Conservation (phyloP, 2,797 vertebrate species). For the Acanthurus tractus region DNA sequence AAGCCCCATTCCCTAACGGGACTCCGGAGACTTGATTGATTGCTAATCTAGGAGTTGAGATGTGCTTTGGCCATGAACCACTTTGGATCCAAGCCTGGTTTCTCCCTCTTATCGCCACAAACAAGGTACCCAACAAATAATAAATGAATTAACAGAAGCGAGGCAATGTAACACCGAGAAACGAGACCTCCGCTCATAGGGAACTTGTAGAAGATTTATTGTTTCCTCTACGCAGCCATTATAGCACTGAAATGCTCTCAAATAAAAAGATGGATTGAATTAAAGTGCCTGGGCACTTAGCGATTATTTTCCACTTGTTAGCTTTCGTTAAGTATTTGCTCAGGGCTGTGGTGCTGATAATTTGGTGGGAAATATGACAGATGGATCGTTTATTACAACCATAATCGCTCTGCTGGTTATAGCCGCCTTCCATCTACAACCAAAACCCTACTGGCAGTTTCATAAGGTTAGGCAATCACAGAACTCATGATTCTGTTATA, state of each 20-base stretch:
- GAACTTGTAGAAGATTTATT: conserved; percentile 75
- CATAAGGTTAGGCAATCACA: conserved; percentile 69
- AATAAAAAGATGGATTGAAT: conserved; percentile 81
- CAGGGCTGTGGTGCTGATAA: conserved; percentile 78
- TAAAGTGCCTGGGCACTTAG: conserved; percentile 76
- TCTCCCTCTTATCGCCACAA: conserved; percentile 46
- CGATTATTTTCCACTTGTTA: conserved; percentile 85
- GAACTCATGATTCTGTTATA: conserved; percentile 60
- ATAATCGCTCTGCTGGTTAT: conserved; percentile 72
- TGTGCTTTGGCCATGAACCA: conserved; percentile 71
- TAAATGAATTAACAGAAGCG: conserved; percentile 73
- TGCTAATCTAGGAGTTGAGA: conserved; percentile 75
- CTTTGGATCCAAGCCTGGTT: conserved; percentile 64
- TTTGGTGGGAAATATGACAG: conserved; percentile 83
- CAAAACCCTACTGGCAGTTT: conserved; percentile 63
- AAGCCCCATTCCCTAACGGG: conserved; percentile 65
- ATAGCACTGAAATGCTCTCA: conserved; percentile 58
- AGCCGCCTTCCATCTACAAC: conserved; percentile 57
- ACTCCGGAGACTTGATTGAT: conserved; percentile 76
- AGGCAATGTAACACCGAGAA: conserved; percentile 44
- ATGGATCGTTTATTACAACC: conserved; percentile 82
- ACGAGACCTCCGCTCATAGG: conserved; percentile 58
- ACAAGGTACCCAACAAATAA: conserved; percentile 69
- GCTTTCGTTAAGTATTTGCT: conserved; percentile 80
- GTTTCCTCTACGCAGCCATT: conserved; percentile 58